Evolutionary conservation across 2,797 vertebrate species (phyloP).

Genomic region (Rhinichthys osculus): DNA sequence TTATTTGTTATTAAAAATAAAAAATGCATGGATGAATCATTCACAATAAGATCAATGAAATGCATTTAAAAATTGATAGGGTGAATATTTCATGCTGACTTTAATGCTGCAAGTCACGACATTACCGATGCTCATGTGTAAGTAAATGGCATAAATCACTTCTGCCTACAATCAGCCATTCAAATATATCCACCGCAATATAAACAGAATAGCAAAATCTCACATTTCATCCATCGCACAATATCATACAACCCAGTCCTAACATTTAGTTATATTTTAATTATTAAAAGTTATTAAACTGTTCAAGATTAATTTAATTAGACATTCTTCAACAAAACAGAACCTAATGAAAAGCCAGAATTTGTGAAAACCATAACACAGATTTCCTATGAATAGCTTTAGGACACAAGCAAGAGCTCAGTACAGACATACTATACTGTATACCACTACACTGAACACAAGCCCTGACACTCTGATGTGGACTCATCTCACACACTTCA

Average conservation of each 20-base stretch:
- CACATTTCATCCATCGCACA: not conserved
- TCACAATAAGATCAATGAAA: not conserved
- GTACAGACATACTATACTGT: not conserved
- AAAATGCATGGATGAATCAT: not conserved
- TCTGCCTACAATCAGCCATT: not conserved
- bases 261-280: not conserved
- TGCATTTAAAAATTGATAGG: not conserved
- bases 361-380: not conserved
- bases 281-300: not conserved
- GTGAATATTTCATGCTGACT: not conserved
- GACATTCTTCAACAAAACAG: not conserved
- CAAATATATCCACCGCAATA: not conserved
- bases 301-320: not conserved
- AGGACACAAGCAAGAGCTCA: not conserved
- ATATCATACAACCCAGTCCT: not conserved
- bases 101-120: not conserved
- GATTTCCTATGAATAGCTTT: not conserved
- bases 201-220: constrained; percentile 1
- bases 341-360: not conserved
- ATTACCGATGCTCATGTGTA: not conserved
- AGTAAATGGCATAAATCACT: not conserved
- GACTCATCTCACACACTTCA: constrained; percentile 40
- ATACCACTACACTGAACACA: not conserved
- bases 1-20: not conserved
- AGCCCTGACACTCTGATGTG: not conserved